Evolutionary conservation across 2,797 vertebrate species (phyloP).

Genomic region (Todus mexicanus): DNA sequence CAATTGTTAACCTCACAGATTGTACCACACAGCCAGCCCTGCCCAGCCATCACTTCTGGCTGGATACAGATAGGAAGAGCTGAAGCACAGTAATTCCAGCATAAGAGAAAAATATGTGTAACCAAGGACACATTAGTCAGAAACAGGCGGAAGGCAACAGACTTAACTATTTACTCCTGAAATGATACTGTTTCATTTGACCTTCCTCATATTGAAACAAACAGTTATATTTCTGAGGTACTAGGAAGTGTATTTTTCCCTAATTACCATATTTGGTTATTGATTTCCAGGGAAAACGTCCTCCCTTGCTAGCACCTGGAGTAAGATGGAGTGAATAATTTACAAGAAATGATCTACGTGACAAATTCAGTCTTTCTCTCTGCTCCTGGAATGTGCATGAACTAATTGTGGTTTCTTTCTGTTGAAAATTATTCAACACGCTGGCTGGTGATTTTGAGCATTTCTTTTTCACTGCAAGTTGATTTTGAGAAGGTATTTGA

Average conservation of each 20-base stretch:
- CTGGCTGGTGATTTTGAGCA: background rate
- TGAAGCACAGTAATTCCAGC: background rate
- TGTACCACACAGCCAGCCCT: background rate
- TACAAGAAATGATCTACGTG: background rate
- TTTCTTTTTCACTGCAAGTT: background rate
- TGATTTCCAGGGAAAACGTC: background rate
- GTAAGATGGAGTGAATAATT: background rate
- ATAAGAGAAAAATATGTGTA: background rate
- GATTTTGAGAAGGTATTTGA: background rate
- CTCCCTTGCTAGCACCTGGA: background rate
- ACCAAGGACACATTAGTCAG: background rate
- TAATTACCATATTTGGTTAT: background rate
- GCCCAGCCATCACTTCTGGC: background rate
- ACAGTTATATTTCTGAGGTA: background rate
- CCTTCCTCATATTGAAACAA: background rate
- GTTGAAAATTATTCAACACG: background rate
- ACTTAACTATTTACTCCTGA: background rate
- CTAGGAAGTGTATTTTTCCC: background rate
- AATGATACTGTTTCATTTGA: background rate
- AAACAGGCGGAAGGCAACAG: background rate
- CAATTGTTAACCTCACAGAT: accelerated
- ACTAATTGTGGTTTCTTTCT: background rate
- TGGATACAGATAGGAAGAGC: background rate
- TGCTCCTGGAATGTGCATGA: background rate
- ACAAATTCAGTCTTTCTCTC: background rate